Percentiles rank a stretch among this genome's conserved stretches.
These are phyloP conservation scores for Eristalis arbustorum DNA, from an alignment of 2,888 invertebrate species.

Conservation along the genomic window DNA sequence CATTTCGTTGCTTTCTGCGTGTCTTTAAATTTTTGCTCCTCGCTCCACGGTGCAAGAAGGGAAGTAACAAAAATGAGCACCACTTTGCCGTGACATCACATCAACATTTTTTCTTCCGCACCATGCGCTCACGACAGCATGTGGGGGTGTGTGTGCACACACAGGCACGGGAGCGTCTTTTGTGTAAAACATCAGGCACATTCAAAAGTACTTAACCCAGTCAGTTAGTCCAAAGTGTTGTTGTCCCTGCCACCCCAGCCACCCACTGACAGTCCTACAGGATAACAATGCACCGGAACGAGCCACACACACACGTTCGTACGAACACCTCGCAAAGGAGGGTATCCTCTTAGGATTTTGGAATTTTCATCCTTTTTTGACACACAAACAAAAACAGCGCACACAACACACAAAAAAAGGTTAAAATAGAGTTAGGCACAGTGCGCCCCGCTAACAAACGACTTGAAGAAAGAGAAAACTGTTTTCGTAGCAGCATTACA, in stretches of 20 bases:
- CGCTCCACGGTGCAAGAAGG: conserved; percentile 16
- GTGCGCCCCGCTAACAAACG: neutral
- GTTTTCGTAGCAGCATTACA: conserved; percentile 32
- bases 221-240: conserved; percentile 69
- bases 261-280: conserved; percentile 33
- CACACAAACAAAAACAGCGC: neutral
- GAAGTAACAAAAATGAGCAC: conserved; percentile 54
- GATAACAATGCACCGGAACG: conserved; percentile 55
- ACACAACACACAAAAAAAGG: conserved; percentile 14
- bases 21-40: neutral
- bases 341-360: conserved; percentile 7
- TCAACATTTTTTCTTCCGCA: conserved; percentile 23
- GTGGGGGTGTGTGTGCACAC: neutral
- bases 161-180: conserved; percentile 42
- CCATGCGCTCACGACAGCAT: neutral
- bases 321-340: neutral
- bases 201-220: conserved; percentile 71
- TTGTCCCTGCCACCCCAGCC: conserved; percentile 33
- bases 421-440: conserved; percentile 45
- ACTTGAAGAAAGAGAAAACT: neutral
- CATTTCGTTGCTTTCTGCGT: conserved; percentile 2
- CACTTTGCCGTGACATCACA: conserved; percentile 68
- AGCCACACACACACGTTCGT: conserved; percentile 9
- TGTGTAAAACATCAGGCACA: conserved; percentile 69
- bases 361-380: conserved; percentile 11